Percentiles rank a stretch among this genome's conserved stretches.
These are phyloP conservation scores for Zosterops borbonicus DNA, from an alignment of 2,113 vertebrate species.

Conservation along the genomic window DNA sequence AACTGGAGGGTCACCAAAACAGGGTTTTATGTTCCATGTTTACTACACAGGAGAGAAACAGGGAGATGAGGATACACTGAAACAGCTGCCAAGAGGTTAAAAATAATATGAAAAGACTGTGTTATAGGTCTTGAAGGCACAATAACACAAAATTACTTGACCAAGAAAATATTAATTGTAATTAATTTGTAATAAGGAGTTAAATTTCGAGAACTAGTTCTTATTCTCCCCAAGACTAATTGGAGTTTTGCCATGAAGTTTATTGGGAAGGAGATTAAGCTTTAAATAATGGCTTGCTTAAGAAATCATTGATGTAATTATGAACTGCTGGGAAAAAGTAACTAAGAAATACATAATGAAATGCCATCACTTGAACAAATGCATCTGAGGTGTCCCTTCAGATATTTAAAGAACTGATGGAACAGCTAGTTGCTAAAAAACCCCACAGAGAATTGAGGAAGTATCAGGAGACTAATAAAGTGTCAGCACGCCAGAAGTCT, in stretches of 20 bases:
- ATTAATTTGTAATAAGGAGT: constrained; percentile 6
- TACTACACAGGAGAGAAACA: neutral
- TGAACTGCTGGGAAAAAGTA: constrained; percentile 11
- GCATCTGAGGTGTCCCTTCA: neutral
- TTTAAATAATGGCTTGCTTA: constrained; percentile 37
- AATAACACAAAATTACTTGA: neutral
- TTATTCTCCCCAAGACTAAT: constrained; percentile 1
- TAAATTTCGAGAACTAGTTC: neutral
- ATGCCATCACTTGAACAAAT: constrained; percentile 3
- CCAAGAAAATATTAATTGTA: neutral
- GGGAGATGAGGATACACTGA: neutral
- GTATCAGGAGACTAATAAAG: constrained; percentile 13
- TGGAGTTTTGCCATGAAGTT: constrained; percentile 14
- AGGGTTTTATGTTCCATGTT: neutral
- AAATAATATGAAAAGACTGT: neutral
- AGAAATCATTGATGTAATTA: constrained; percentile 33
- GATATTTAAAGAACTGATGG: constrained; percentile 12
- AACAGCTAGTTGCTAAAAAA: constrained; percentile 7
- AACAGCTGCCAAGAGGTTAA: neutral
- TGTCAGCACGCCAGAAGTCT: neutral
- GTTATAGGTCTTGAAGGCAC: neutral
- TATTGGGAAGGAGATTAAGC: constrained; percentile 26
- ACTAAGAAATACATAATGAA: constrained; percentile 30
- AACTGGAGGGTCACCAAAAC: constrained; percentile 19
- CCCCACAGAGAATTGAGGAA: neutral